Evolutionary conservation across 2,888 invertebrate species (phyloP).

Genomic region (Leptinotarsa peninsularis): DNA sequence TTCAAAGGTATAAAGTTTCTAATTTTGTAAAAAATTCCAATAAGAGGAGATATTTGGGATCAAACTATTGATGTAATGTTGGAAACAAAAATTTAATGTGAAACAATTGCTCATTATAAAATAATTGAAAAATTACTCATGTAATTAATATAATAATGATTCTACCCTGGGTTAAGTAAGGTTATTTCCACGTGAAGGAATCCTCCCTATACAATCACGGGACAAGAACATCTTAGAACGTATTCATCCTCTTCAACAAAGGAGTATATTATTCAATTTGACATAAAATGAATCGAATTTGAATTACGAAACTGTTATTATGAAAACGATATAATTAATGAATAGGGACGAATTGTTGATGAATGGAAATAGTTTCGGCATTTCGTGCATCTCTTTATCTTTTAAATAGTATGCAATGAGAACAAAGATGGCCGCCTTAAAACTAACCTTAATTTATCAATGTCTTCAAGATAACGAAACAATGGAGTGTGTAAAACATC

Average conservation of each 20-base stretch:
- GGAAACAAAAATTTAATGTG: too few species aligned
- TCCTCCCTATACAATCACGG: neutral
- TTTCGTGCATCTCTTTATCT: conserved; percentile 54
- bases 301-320: conserved; percentile 35
- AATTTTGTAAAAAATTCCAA: too few species aligned
- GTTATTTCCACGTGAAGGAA: too few species aligned
- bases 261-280: conserved; percentile 15
- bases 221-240: conserved; percentile 6
- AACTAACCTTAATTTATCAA: conserved; percentile 68
- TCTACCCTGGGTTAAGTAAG: too few species aligned
- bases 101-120: too few species aligned
- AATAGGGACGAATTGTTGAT: conserved; percentile 47
- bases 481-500: conserved; percentile 68
- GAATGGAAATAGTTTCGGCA: conserved; percentile 48
- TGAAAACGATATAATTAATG: conserved; percentile 47
- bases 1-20: too few species aligned
- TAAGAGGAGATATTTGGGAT: too few species aligned
- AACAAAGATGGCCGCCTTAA: conserved; percentile 67
- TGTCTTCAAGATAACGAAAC: conserved; percentile 68
- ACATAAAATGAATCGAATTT: conserved; percentile 32
- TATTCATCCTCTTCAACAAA: conserved; percentile 16
- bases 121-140: too few species aligned
- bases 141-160: too few species aligned
- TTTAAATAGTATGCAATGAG: conserved; percentile 58
- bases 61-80: too few species aligned